These are phyloP conservation scores for Parazoanthus swiftii DNA, from an alignment of 92 coral and sea anemone genomes.

Conservation along the genomic window DNA sequence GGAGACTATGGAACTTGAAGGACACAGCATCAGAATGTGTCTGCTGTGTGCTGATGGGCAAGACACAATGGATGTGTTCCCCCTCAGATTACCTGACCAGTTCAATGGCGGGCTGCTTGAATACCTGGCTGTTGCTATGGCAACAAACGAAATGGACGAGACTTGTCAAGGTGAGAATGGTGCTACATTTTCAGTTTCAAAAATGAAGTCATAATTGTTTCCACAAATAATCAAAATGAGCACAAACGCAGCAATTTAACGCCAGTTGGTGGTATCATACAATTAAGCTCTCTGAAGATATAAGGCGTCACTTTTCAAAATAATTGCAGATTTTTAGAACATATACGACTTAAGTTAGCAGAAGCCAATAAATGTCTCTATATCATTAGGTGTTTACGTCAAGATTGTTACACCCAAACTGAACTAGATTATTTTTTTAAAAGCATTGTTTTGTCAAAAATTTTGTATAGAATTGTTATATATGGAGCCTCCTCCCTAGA, in stretches of 20 bases:
- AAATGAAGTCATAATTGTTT: neutral
- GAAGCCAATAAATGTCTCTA: too few species aligned
- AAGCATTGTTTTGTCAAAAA: too few species aligned
- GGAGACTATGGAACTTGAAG: slow-evolving; percentile 13
- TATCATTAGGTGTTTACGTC: too few species aligned
- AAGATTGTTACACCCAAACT: too few species aligned
- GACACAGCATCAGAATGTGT: slow-evolving; percentile 42
- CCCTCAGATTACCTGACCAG: slow-evolving; percentile 55
- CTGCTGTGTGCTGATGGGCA: slow-evolving; percentile 48
- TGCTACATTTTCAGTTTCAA: neutral
- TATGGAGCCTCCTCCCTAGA: too few species aligned
- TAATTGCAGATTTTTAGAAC: too few species aligned
- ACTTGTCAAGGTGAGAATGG: slow-evolving; percentile 1
- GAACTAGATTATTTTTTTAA: too few species aligned
- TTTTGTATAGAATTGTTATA: too few species aligned
- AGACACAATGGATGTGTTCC: slow-evolving; percentile 41
- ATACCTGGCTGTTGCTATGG: slow-evolving; percentile 38
- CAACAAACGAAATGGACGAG: neutral
- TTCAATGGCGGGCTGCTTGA: slow-evolving; percentile 57
- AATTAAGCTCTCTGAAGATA: too few species aligned
- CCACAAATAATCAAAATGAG: neutral
- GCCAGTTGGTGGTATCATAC: too few species aligned
- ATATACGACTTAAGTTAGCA: too few species aligned
- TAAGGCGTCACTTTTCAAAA: too few species aligned
- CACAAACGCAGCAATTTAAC: neutral